phyloP scores from a whole-genome alignment of 2,113 vertebrate species.

The Apodemus sylvaticus region DNA sequence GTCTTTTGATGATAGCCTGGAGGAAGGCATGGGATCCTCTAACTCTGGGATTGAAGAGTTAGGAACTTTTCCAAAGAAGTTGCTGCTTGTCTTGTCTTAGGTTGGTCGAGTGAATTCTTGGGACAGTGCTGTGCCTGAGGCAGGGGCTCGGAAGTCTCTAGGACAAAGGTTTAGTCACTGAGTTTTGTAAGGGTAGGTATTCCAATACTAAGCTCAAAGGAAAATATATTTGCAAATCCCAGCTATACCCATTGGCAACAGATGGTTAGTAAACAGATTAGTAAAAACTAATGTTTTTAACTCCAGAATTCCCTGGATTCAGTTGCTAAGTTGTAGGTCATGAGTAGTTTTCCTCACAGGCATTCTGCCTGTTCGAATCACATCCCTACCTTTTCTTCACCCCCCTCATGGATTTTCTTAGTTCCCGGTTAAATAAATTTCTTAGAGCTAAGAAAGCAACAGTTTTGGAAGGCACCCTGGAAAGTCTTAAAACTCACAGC shows the following conservation, averaged over 20 bases:
- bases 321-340: background rate
- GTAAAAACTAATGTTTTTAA: background rate
- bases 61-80: background rate
- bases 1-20: background rate
- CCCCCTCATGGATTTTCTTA: background rate
- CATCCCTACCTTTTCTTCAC: background rate
- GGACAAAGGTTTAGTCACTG: background rate
- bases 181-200: background rate
- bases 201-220: background rate
- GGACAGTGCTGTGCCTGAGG: background rate
- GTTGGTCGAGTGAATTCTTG: background rate
- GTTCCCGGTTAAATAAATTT: background rate
- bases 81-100: background rate
- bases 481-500: constrained; percentile 32
- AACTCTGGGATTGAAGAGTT: background rate
- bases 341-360: background rate
- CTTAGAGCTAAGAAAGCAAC: background rate
- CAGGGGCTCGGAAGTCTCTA: background rate
- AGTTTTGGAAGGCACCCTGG: background rate
- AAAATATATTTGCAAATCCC: background rate
- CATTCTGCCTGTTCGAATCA: background rate
- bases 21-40: background rate
- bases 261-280: too few species aligned
- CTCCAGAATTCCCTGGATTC: constrained; percentile 10
- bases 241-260: background rate